phyloP scores from a whole-genome alignment of 2,797 vertebrate species.

The Sebastiscus albofasciatus region DNA sequence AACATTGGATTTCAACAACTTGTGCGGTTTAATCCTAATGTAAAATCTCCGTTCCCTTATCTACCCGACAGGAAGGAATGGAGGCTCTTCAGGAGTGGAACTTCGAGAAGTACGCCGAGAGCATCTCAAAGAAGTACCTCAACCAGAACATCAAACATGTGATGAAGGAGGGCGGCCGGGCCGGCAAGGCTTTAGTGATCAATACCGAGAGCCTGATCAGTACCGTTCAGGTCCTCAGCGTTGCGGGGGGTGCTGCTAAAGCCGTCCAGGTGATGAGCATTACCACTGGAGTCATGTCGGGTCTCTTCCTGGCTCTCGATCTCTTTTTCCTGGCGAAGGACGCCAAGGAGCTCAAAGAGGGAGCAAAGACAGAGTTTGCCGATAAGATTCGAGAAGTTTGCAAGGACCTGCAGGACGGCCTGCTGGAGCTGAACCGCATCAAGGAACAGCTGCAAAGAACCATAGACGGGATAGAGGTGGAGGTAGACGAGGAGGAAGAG shows the following conservation, averaged over 20 bases:
- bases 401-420: slow-evolving; percentile 77
- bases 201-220: slow-evolving; percentile 81
- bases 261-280: slow-evolving; percentile 81
- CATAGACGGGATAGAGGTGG: slow-evolving; percentile 81
- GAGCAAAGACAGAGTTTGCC: slow-evolving; percentile 83
- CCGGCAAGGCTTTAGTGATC: slow-evolving; percentile 79
- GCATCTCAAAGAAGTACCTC: slow-evolving; percentile 79
- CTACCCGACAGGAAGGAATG: slow-evolving; percentile 76
- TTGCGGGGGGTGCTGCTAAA: slow-evolving; percentile 79
- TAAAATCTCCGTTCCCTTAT: background rate
- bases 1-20: background rate
- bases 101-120: slow-evolving; percentile 81
- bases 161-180: slow-evolving; percentile 82
- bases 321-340: slow-evolving; percentile 85
- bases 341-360: slow-evolving; percentile 80
- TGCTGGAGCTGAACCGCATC: slow-evolving; percentile 79
- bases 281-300: slow-evolving; percentile 81
- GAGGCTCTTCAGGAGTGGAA: slow-evolving; percentile 78
- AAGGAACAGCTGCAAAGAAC: slow-evolving; percentile 79
- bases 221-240: slow-evolving; percentile 80
- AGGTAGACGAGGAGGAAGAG: slow-evolving; percentile 68
- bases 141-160: slow-evolving; percentile 84
- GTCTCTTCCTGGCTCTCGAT: slow-evolving; percentile 84
- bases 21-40: background rate
- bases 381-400: slow-evolving; percentile 82